Percentiles rank a stretch among this genome's conserved stretches.
These are phyloP conservation scores for Leptinotarsa peninsularis DNA, from an alignment of 2,888 invertebrate species.

Conservation along the genomic window DNA sequence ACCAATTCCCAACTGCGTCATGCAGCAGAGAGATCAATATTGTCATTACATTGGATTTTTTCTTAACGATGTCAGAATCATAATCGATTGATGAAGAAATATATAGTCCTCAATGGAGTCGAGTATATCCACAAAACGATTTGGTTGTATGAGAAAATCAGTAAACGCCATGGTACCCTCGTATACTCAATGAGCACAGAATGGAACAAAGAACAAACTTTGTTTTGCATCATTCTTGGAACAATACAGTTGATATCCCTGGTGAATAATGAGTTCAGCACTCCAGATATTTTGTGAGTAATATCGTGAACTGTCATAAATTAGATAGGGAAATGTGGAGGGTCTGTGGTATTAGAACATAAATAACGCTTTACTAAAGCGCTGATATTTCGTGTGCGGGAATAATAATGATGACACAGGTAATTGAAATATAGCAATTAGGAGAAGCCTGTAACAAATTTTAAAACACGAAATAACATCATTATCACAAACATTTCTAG, in stretches of 20 bases:
- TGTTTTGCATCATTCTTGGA: constrained; percentile 33
- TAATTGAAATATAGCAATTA: constrained; percentile 62
- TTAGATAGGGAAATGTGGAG: constrained; percentile 41
- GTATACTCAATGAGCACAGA: constrained; percentile 8
- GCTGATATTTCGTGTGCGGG: constrained; percentile 51
- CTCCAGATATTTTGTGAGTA: constrained; percentile 22
- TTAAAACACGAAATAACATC: not conserved
- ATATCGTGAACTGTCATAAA: constrained; percentile 51
- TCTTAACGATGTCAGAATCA: not conserved
- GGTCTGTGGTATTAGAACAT: constrained; percentile 47
- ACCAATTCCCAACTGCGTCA: not conserved
- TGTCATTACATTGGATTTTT: not conserved
- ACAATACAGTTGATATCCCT: constrained; percentile 34
- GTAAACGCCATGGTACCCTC: not conserved
- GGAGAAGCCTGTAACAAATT: constrained; percentile 43
- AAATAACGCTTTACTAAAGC: constrained; percentile 54
- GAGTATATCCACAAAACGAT: not conserved
- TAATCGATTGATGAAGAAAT: no score
- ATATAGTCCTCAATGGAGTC: not conserved
- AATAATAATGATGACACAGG: constrained; percentile 59
- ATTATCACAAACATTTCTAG: not conserved
- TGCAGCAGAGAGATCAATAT: not conserved
- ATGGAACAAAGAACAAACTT: constrained; percentile 27
- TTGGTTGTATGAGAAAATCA: not conserved
- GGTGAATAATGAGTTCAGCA: constrained; percentile 40